Conservation (phyloP, 2,797 vertebrate genomes). For the Galagoides demidoff region DNA sequence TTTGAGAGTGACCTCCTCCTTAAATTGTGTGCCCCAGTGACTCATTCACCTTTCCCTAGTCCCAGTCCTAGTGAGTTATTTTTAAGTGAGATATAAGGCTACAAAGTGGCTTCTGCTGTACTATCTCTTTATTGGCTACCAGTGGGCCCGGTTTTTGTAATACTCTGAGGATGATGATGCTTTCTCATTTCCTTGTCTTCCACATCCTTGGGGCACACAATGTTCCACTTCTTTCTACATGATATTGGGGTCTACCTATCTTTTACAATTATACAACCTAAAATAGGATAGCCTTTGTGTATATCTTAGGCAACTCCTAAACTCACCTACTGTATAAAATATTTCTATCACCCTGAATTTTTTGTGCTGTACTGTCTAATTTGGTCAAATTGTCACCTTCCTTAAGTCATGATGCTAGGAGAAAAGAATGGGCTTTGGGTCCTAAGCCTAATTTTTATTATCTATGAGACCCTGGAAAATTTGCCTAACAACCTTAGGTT, state of each 20-base stretch:
- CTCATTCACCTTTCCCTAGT: background rate
- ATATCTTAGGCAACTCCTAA: background rate
- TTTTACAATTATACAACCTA: background rate
- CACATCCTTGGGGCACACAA: fast-evolving
- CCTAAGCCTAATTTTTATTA: background rate
- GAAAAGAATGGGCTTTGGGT: background rate
- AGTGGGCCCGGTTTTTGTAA: background rate
- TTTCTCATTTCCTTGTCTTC: background rate
- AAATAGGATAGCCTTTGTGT: background rate
- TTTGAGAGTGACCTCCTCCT: background rate
- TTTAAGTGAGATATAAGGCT: background rate
- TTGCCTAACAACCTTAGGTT: background rate
- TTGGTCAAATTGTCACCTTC: background rate
- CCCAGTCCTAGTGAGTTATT: background rate
- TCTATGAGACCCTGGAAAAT: background rate
- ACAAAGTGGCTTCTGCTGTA: background rate
- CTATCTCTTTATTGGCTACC: background rate
- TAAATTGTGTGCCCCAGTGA: fast-evolving
- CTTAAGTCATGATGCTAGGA: background rate
- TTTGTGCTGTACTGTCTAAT: background rate
- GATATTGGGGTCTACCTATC: background rate
- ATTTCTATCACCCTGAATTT: background rate
- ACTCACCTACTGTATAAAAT: background rate
- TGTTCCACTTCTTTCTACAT: background rate
- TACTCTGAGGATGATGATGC: background rate